Evolutionary conservation across 2,888 invertebrate species (phyloP).

Genomic region (Lochmaea crataegi): DNA sequence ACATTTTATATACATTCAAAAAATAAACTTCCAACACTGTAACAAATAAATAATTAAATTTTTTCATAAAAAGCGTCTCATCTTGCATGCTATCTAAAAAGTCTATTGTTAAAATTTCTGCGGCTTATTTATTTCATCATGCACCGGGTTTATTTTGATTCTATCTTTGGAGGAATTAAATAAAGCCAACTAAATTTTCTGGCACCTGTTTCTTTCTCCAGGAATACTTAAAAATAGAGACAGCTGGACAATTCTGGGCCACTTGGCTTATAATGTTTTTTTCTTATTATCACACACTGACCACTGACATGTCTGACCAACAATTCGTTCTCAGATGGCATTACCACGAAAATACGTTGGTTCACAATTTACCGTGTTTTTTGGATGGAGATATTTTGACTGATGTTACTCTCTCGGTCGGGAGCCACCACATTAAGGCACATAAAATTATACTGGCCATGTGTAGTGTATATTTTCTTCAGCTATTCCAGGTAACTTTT

Average conservation of each 20-base stretch:
- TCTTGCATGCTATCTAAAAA: neutral
- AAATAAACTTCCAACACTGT: too few relatives aligned
- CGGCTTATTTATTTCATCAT: conserved; percentile 4
- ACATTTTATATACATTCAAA: too few relatives aligned
- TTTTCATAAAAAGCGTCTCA: neutral
- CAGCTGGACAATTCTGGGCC: conserved; percentile 63
- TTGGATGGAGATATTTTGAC: conserved; percentile 84
- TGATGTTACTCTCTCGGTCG: conserved; percentile 88
- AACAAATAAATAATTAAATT: conserved; percentile 1
- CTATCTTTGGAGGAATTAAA: conserved; percentile 50
- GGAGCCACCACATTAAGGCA: conserved; percentile 84
- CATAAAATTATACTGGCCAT: conserved; percentile 89
- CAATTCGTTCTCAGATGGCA: conserved; percentile 64
- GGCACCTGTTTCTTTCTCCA: conserved; percentile 65
- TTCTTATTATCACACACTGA: conserved; percentile 53
- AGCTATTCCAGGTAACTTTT: conserved; percentile 79
- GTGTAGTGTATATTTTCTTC: conserved; percentile 91
- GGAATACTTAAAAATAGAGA: conserved; percentile 62
- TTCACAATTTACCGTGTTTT: conserved; percentile 82
- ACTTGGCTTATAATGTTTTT: conserved; percentile 55
- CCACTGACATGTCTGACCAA: conserved; percentile 51
- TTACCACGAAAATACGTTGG: conserved; percentile 66
- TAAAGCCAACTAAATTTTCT: conserved; percentile 59
- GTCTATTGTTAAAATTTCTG: conserved; percentile 15
- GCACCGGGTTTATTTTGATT: conserved; percentile 42